These are phyloP conservation scores for Melolontha melolontha DNA, from an alignment of 2,888 invertebrate species.

Conservation along the genomic window DNA sequence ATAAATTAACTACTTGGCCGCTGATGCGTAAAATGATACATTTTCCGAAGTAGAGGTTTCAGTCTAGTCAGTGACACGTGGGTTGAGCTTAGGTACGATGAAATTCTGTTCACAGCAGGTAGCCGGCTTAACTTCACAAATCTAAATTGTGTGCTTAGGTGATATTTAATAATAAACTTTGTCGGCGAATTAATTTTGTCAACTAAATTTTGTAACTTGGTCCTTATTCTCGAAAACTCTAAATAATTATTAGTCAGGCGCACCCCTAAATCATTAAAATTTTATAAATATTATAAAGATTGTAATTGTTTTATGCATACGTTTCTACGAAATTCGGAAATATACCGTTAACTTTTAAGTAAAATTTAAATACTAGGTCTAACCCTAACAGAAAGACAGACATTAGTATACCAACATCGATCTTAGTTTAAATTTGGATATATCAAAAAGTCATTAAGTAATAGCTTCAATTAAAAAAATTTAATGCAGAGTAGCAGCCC, in stretches of 20 bases:
- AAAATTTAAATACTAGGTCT: no score
- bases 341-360: no score
- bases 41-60: conserved; percentile 2
- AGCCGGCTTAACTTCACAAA: conserved; percentile 26
- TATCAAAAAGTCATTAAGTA: no score
- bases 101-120: conserved; percentile 20
- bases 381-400: no score
- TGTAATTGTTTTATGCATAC: no score
- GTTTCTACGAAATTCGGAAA: no score
- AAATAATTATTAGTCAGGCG: background rate
- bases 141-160: conserved; percentile 15
- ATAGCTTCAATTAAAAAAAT: no score
- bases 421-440: no score
- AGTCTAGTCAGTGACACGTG: conserved; percentile 8
- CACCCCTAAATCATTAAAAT: no score
- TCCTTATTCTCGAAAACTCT: background rate
- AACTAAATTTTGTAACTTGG: background rate
- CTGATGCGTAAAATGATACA: conserved; percentile 27
- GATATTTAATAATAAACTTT: conserved; percentile 25
- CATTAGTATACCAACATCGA: no score
- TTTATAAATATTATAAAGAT: no score
- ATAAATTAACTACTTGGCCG: conserved; percentile 31
- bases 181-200: conserved; percentile 13
- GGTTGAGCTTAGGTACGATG: conserved; percentile 11
- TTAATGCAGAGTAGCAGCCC: no score